These are phyloP conservation scores for Denticeps clupeoides DNA, from an alignment of 2,797 vertebrate species.

Conservation along the genomic window DNA sequence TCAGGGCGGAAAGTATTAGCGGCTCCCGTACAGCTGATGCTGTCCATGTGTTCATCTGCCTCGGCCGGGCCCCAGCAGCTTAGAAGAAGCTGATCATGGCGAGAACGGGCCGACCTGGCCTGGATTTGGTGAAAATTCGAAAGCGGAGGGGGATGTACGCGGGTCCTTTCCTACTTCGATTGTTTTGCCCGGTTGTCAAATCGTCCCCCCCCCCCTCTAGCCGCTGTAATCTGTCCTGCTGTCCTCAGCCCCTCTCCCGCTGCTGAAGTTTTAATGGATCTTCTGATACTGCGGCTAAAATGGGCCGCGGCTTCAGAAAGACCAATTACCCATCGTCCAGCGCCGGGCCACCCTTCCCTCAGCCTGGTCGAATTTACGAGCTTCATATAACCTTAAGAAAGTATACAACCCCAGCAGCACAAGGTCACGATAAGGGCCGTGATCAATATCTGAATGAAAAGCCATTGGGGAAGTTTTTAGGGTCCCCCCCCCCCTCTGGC, in stretches of 20 bases:
- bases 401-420: conserved; percentile 69
- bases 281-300: conserved; percentile 38
- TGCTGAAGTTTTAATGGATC: conserved; percentile 35
- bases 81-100: no score
- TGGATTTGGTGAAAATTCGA: no score
- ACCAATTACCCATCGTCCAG: conserved; percentile 38
- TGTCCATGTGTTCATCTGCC: conserved; percentile 59
- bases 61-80: no score
- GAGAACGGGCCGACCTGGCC: no score
- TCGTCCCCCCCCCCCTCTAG: not conserved
- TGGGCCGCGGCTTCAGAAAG: conserved; percentile 37
- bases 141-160: no score
- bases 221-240: not conserved
- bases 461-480: conserved; percentile 89
- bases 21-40: conserved; percentile 49
- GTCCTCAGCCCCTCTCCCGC: conserved; percentile 1
- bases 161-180: not conserved
- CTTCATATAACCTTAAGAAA: conserved; percentile 76
- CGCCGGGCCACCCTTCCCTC: conserved; percentile 23
- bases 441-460: conserved; percentile 88
- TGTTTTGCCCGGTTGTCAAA: not conserved
- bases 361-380: conserved; percentile 71
- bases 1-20: conserved; percentile 60
- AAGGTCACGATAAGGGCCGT: conserved; percentile 80
- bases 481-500: conserved; percentile 36